These are phyloP conservation scores for Molossus molossus DNA, from an alignment of 2,797 vertebrate genomes.

Conservation along the genomic window DNA sequence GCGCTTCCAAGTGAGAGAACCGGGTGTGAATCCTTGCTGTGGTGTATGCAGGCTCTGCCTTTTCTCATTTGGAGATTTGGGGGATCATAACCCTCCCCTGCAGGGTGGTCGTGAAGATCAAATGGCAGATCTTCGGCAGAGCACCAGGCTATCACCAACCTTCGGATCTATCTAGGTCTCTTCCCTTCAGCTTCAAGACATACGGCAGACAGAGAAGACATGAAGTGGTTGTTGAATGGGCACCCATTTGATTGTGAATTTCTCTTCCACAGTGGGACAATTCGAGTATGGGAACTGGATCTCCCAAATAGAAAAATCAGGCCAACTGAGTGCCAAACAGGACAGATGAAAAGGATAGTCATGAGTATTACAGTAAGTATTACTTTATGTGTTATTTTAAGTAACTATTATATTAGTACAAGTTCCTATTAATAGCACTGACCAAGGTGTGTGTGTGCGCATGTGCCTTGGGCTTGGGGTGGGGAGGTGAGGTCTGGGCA, in stretches of 20 bases:
- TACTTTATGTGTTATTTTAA: background rate
- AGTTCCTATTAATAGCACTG: background rate
- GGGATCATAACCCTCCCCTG: background rate
- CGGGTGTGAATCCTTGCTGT: background rate
- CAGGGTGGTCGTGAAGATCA: background rate
- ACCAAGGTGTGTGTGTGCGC: background rate
- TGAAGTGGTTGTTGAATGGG: background rate
- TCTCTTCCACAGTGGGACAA: constrained; percentile 89
- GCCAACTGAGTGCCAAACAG: constrained; percentile 92
- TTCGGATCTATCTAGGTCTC: background rate
- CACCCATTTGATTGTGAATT: constrained; percentile 16
- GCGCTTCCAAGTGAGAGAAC: background rate
- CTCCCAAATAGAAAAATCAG: constrained; percentile 92
- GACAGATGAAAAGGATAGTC: constrained; percentile 92
- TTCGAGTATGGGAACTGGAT: constrained; percentile 95
- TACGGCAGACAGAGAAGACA: background rate
- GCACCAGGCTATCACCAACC: background rate
- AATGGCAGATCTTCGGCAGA: background rate
- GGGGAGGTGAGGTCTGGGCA: background rate
- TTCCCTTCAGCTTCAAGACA: background rate
- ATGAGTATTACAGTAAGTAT: constrained; percentile 91
- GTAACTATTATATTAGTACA: background rate
- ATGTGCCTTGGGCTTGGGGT: background rate
- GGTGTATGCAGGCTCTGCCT: background rate
- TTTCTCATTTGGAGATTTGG: background rate